Evolutionary conservation across 2,888 invertebrate genomes (phyloP).

Genomic region (Acanthosepion pharaonis): DNA sequence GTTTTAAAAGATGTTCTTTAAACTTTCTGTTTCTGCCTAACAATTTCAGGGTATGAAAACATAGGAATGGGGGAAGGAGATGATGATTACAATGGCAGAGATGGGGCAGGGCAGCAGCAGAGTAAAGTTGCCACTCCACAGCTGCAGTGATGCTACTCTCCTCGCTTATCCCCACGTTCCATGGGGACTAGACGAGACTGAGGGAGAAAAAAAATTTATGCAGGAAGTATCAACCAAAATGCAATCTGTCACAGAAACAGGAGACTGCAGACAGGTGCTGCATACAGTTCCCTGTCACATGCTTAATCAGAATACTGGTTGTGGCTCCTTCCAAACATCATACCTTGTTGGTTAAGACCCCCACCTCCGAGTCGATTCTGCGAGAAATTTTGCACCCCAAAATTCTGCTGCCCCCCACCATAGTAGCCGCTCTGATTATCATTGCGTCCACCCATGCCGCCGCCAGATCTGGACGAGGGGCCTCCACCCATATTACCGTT

Average conservation of each 20-base stretch:
- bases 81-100: not conserved
- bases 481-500: slow-evolving; percentile 44
- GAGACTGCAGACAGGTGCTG: not conserved
- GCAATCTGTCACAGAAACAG: not conserved
- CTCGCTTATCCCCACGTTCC: not conserved
- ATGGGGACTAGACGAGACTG: no score
- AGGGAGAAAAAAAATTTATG: not conserved
- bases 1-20: not conserved
- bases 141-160: not conserved
- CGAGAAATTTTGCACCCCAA: slow-evolving; percentile 44
- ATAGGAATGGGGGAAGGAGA: not conserved
- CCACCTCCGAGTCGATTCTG: slow-evolving; percentile 36
- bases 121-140: not conserved
- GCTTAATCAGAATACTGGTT: slow-evolving; percentile 52
- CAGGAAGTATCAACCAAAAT: not conserved
- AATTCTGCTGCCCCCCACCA: slow-evolving; percentile 35
- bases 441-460: slow-evolving; percentile 13
- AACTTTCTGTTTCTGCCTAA: not conserved
- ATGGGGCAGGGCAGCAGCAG: not conserved
- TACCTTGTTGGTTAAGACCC: slow-evolving; percentile 69
- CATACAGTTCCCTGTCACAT: not conserved
- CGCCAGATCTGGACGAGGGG: slow-evolving; percentile 36
- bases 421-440: slow-evolving; percentile 36
- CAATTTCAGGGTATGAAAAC: slow-evolving; percentile 14
- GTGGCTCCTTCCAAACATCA: slow-evolving; percentile 62